Percentiles rank a stretch among this genome's conserved stretches.
phyloP scores from a whole-genome alignment of 2,797 vertebrate genomes.

The Xiphophorus birchmanni region DNA sequence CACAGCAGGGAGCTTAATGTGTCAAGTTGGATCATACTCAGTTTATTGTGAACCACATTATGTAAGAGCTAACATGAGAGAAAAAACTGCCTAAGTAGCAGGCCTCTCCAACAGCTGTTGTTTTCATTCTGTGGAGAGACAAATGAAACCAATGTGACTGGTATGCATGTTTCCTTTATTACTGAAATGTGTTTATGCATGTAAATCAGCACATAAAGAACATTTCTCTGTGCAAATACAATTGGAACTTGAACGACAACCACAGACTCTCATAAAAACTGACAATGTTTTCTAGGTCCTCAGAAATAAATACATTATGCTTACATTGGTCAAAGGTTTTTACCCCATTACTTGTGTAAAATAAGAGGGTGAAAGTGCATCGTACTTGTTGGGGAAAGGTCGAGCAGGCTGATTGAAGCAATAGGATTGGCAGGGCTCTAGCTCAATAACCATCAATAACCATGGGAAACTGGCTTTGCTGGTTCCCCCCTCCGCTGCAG shows the following conservation, averaged over 20 bases:
- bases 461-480: slow-evolving; percentile 9
- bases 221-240: slow-evolving; percentile 81
- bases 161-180: slow-evolving; percentile 75
- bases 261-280: slow-evolving; percentile 69
- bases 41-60: slow-evolving; percentile 41
- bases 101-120: slow-evolving; percentile 17
- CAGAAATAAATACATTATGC: slow-evolving; percentile 70
- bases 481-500: background rate
- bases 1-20: slow-evolving; percentile 46
- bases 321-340: slow-evolving; percentile 51
- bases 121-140: slow-evolving; percentile 2
- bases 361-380: slow-evolving; percentile 77
- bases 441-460: background rate
- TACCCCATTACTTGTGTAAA: slow-evolving; percentile 58
- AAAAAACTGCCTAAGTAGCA: slow-evolving; percentile 7
- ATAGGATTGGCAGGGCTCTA: slow-evolving; percentile 1
- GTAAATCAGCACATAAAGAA: slow-evolving; percentile 77
- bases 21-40: slow-evolving; percentile 32
- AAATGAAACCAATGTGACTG: slow-evolving; percentile 5
- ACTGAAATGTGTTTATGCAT: slow-evolving; percentile 79
- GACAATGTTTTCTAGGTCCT: slow-evolving; percentile 62
- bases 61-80: slow-evolving; percentile 26
- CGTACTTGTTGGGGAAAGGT: slow-evolving; percentile 33
- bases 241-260: slow-evolving; percentile 74
- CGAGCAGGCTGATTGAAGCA: slow-evolving; percentile 51